Evolutionary conservation across 2,113 vertebrate species (phyloP), one percentile per base, ranked within the genome.

Genomic region (Apodemus speciosus): DNA sequence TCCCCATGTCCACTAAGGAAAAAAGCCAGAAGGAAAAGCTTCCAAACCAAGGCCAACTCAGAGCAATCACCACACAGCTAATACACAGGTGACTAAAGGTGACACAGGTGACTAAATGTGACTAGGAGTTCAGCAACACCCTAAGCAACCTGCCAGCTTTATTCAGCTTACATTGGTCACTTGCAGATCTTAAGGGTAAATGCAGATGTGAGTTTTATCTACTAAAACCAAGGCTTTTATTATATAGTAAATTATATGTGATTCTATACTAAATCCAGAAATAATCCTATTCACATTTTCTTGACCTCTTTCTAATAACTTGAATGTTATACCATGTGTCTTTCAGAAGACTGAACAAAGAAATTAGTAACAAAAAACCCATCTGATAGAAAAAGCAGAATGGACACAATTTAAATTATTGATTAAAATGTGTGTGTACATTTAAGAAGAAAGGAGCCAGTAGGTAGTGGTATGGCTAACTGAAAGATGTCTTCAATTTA

Each of bases 191-290:
- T 11, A 5, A 9, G 32, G 40, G 30, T 46, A 56, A 46, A 71
- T 32, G n/a, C 23, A 43, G 23, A 2, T 72, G 2, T 46, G 30
- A 69, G 62, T 27, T 73, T 73, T 62, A 90, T 73, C 9, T 46
- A 35, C 14, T 71, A 71, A 40, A 2, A 9, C 51, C 81, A 25
- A 85, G n/a, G 56, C 21, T 18, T 79, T 91, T 87, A 56, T 90
- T 86, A 79, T 21, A 43, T 4, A 88, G 62, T 40, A 83, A 88
- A 91, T 56, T 35, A 21, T 38, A 83, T 71, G 21, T 4, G 35
- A 84, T 49, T 18, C 14, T 27, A 92, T 7, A 64, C 2, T 40
- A 85, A 96, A 83, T 35, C 35, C 76, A 90, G 49, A 96, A 93
- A 69, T 71, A 32, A 53, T 32, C 58, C 90, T 68, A 16, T 89